phyloP scores from a whole-genome alignment of 2,113 vertebrate species.

The Mesocricetus auratus region DNA sequence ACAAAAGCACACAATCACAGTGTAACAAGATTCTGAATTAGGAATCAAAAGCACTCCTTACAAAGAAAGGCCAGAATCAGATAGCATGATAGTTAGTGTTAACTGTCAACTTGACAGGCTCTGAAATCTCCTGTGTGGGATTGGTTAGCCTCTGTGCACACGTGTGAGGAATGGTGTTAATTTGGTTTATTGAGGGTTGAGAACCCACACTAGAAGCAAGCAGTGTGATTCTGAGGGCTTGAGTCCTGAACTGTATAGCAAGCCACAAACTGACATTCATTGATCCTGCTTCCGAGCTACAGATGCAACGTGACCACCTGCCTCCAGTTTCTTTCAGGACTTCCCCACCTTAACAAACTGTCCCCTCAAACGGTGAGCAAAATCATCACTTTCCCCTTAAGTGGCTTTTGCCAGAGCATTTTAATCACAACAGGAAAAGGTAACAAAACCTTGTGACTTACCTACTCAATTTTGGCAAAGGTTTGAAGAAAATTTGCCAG shows the following conservation, averaged over 20 bases:
- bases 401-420: neutral
- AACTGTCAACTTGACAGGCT: neutral
- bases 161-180: neutral
- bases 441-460: neutral
- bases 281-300: neutral
- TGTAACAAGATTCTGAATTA: neutral
- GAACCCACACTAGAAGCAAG: neutral
- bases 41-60: neutral
- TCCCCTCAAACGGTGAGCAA: neutral
- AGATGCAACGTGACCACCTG: neutral
- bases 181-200: neutral
- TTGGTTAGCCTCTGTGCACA: neutral
- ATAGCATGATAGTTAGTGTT: neutral
- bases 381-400: neutral
- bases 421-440: neutral
- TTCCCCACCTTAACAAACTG: neutral
- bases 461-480: neutral
- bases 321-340: neutral
- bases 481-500: neutral
- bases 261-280: neutral
- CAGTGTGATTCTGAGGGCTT: neutral
- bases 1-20: neutral
- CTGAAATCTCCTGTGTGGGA: neutral
- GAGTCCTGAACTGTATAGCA: too few relatives aligned
- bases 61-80: neutral